Percentiles rank a stretch among this genome's conserved stretches.
Evolutionary conservation across 2,888 invertebrate genomes (phyloP).

Genomic region (Selenia dentaria): DNA sequence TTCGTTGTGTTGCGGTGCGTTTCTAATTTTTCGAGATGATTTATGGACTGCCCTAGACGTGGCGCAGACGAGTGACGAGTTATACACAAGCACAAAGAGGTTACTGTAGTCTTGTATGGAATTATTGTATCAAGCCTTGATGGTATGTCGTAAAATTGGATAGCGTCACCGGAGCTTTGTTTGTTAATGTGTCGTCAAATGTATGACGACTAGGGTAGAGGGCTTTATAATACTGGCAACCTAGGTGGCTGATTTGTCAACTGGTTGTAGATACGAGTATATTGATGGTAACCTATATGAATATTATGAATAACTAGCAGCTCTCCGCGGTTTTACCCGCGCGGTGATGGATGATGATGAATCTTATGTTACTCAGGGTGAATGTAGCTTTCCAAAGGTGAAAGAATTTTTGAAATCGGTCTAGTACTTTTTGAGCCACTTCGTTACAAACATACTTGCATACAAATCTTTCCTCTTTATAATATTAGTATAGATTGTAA

Average conservation of each 20-base stretch:
- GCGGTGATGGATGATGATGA: no score
- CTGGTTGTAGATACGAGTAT: no score
- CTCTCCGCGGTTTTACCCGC: no score
- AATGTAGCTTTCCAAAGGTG: no score
- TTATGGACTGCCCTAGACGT: constrained; percentile 72
- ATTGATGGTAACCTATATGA: no score
- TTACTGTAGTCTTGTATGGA: constrained; percentile 15
- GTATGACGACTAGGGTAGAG: background rate
- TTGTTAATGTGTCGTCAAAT: constrained; percentile 20
- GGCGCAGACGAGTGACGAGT: constrained; percentile 53
- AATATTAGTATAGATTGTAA: no score
- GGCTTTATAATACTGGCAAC: background rate
- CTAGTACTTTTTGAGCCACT: no score
- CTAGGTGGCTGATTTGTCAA: constrained; percentile 9
- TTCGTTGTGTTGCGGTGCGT: constrained; percentile 65
- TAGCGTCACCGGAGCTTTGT: constrained; percentile 24
- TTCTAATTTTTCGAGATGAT: constrained; percentile 77
- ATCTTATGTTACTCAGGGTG: no score
- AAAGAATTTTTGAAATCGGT: no score
- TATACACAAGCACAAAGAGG: constrained; percentile 9
- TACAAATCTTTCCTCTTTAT: no score
- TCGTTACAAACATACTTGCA: no score
- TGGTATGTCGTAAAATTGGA: constrained; percentile 22
- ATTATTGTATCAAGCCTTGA: constrained; percentile 19
- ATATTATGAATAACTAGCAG: no score